Conservation (phyloP, 2,888 invertebrate species). For the Listrodromus nycthemerus region DNA sequence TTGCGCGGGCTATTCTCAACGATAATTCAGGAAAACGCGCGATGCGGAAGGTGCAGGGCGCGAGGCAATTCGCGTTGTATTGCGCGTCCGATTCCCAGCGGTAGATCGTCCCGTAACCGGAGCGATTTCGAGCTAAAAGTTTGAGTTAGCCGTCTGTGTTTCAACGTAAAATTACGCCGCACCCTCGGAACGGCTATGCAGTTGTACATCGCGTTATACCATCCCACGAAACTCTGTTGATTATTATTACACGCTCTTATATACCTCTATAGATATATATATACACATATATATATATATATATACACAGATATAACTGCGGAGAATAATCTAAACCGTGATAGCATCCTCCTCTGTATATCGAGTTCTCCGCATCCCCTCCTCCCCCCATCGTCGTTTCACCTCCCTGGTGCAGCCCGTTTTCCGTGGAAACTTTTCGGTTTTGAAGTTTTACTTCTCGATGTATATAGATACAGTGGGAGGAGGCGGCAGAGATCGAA, state of each 20-base stretch:
- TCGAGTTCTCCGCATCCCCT: background rate
- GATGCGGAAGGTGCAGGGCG: background rate
- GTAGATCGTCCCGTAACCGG: conserved; percentile 44
- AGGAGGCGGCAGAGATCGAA: conserved; percentile 49
- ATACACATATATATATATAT: background rate
- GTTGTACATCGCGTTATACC: conserved; percentile 19
- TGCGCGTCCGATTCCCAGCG: conserved; percentile 22
- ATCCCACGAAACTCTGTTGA: conserved; percentile 42
- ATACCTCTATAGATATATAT: conserved; percentile 8
- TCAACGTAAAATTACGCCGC: conserved; percentile 31
- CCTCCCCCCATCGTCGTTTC: background rate
- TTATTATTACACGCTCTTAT: conserved; percentile 46
- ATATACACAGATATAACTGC: conserved; percentile 7
- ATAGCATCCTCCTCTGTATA: background rate
- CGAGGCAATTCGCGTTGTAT: conserved; percentile 7
- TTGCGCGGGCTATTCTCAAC: background rate
- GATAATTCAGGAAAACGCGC: background rate
- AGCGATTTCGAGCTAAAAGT: conserved; percentile 42
- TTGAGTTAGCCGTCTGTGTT: conserved; percentile 16
- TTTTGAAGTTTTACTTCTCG: conserved; percentile 46
- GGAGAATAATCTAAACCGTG: conserved; percentile 18
- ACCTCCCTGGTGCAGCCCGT: conserved; percentile 17
- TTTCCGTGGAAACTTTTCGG: conserved; percentile 58
- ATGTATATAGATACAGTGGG: conserved; percentile 22
- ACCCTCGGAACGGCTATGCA: background rate